Percentiles rank a stretch among this genome's conserved stretches.
Evolutionary conservation across 2,113 vertebrate species (phyloP).

Genomic region (Trematomus loennbergii): DNA sequence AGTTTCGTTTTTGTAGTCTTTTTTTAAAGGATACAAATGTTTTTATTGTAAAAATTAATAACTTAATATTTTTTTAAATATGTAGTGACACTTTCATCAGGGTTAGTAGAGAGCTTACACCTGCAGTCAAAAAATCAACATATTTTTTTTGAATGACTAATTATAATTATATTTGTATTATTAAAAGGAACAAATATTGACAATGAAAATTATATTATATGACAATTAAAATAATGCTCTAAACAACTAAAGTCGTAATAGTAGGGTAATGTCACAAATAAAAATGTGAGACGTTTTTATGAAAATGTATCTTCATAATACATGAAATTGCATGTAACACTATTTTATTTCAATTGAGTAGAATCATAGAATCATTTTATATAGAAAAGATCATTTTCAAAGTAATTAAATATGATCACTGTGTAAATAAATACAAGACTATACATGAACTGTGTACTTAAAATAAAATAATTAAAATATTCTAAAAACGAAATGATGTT

Average conservation of each 20-base stretch:
- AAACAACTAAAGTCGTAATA: not conserved
- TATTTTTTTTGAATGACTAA: not conserved
- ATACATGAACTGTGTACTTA: not conserved
- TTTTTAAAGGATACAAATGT: too few species aligned
- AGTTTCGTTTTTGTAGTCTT: too few species aligned
- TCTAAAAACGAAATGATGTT: not conserved
- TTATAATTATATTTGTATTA: not conserved
- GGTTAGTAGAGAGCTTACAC: not conserved
- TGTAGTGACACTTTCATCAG: not conserved
- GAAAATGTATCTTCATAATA: not conserved
- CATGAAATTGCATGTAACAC: not conserved
- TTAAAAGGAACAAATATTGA: not conserved
- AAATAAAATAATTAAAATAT: not conserved
- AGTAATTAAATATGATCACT: not conserved
- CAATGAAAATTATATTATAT: not conserved
- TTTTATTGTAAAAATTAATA: too few species aligned
- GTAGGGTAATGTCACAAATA: not conserved
- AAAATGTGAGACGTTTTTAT: not conserved
- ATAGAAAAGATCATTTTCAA: not conserved
- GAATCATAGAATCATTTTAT: not conserved
- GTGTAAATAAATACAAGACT: not conserved
- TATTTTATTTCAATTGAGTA: not conserved
- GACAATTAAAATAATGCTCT: too few species aligned
- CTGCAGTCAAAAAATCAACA: not conserved
- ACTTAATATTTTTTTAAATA: not conserved